Evolutionary conservation across 2,888 invertebrate species (phyloP), one percentile per base, ranked within the genome.

Genomic region (Catocala nupta): DNA sequence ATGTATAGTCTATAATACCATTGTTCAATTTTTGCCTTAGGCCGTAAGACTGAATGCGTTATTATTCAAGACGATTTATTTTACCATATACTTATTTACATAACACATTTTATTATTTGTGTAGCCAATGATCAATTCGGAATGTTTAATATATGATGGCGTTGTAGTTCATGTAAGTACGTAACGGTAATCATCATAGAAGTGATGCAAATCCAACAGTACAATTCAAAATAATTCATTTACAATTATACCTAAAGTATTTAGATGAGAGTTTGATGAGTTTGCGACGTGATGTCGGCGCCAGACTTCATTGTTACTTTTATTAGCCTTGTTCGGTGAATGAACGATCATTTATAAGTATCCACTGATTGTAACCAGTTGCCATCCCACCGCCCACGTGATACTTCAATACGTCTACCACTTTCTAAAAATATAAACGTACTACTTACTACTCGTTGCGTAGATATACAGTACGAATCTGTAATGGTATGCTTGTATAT

Each of bases 281-380:
- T 57, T 65, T 54, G 64, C 71, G 78, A 71, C 74, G 63, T 67
- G 70, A 57, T 75, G 73, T 70, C 73, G 78, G 82, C 82, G 82
- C 81, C 82, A 83, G 78, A 73, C 75, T 75, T 79, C 77, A 80
- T 81, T 83, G 78, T 73, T 58, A 68, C 70, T 78, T 78, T 75
- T 81, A 81, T 81, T 82, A 79, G 73, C 65, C 73, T 71, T 74
- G 76, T 73, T 76, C 71, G 76, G 73, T 81, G 81, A 84, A 80
- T 74, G 75, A 79, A 83, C 83, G 73, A 75, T 77, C 77, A 71
- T 71, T 73, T 76, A 78, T 78, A 79, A 77, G 65, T 77, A 77
- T 71, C 68, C 67, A 70, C 70, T 81, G 77, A 77, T 78, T 78
- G 77, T 78, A 72, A 58, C 70, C 65, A 68, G 76, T 76, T 75